Evolutionary conservation across 35 echinoderm and acorn worm species (phyloP).

Genomic region (Ophiothrix spiculata): DNA sequence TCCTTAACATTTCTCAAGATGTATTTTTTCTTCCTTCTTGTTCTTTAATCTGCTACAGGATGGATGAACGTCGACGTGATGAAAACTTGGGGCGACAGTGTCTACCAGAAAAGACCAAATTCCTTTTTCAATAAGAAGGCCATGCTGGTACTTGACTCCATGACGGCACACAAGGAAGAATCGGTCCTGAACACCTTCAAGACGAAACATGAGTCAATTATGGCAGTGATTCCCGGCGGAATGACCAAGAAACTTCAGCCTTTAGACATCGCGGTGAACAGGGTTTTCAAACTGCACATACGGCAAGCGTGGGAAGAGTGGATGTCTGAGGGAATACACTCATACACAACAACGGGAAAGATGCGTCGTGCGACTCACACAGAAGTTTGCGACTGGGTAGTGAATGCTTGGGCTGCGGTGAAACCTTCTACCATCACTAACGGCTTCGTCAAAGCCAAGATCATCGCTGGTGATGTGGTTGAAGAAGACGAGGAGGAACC

Average conservation of each 20-base stretch:
- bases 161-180: slow-evolving; percentile 21
- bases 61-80: slow-evolving; percentile 3
- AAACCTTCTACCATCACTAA: slow-evolving; percentile 21
- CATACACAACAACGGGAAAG: slow-evolving; percentile 24
- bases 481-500: background rate
- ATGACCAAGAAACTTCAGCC: slow-evolving; percentile 34
- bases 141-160: slow-evolving; percentile 21
- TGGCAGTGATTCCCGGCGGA: slow-evolving; percentile 39
- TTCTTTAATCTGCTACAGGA: background rate
- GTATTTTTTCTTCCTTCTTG: background rate
- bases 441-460: slow-evolving; percentile 31
- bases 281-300: slow-evolving; percentile 24
- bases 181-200: background rate
- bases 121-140: background rate
- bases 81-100: background rate
- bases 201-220: background rate
- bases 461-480: background rate
- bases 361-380: slow-evolving; percentile 11
- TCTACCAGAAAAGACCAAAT: background rate
- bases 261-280: slow-evolving; percentile 17
- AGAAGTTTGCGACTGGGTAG: slow-evolving; percentile 21
- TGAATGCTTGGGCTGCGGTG: slow-evolving; percentile 29
- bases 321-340: slow-evolving; percentile 22
- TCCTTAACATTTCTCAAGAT: too few species aligned
- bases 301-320: slow-evolving; percentile 17